Evolutionary conservation across 2,888 invertebrate species (phyloP).

Genomic region (Drosophila siamana): DNA sequence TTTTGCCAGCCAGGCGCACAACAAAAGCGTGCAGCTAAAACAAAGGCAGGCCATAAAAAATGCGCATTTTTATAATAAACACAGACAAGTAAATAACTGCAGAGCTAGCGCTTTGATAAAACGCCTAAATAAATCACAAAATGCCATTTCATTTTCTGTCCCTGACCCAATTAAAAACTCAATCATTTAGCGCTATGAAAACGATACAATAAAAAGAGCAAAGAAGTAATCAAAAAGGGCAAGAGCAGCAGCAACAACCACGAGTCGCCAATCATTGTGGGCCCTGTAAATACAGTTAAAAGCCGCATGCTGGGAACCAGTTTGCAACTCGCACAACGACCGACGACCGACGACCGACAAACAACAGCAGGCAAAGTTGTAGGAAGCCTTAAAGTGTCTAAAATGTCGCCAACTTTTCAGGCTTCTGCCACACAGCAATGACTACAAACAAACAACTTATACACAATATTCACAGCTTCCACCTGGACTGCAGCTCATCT

Average conservation of each 20-base stretch:
- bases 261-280: slow-evolving; percentile 11
- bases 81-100: slow-evolving; percentile 14
- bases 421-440: slow-evolving; percentile 64
- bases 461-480: slow-evolving; percentile 8
- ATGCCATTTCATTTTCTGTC: slow-evolving; percentile 47
- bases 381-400: slow-evolving; percentile 80
- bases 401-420: slow-evolving; percentile 78
- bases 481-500: slow-evolving; percentile 16
- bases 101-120: slow-evolving; percentile 16
- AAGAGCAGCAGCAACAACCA: slow-evolving; percentile 14
- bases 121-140: slow-evolving; percentile 22
- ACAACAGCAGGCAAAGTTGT: slow-evolving; percentile 21
- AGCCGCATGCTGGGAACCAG: slow-evolving; percentile 27
- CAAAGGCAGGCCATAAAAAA: neutral
- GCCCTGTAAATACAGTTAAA: slow-evolving; percentile 29
- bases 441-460: too few relatives aligned
- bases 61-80: neutral
- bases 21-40: neutral
- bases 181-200: slow-evolving; percentile 45
- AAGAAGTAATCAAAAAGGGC: slow-evolving; percentile 36
- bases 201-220: slow-evolving; percentile 13
- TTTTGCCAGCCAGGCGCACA: too few relatives aligned
- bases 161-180: slow-evolving; percentile 71
- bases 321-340: slow-evolving; percentile 17
- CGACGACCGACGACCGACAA: too few relatives aligned